Conservation (phyloP, 2,113 vertebrate species). For the Calypte anna region DNA sequence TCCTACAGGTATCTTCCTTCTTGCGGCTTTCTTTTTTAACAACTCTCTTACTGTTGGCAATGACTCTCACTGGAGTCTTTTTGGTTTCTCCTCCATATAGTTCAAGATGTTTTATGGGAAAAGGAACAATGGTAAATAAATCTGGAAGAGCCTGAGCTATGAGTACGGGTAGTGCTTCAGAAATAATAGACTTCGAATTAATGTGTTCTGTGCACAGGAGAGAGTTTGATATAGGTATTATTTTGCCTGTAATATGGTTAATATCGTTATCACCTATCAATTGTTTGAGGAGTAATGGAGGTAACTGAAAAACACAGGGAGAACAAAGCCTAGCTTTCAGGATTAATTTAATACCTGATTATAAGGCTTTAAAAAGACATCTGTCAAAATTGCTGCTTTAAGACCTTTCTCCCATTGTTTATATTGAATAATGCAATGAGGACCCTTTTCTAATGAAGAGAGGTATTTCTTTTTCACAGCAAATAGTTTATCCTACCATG, state of each 20-base stretch:
- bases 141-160: neutral
- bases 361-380: neutral
- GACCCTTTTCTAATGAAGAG: neutral
- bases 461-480: neutral
- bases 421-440: neutral
- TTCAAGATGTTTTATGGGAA: constrained; percentile 2
- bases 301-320: neutral
- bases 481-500: neutral
- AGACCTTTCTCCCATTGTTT: neutral
- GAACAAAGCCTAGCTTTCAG: neutral
- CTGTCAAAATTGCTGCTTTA: neutral
- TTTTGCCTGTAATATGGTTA: neutral
- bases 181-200: neutral
- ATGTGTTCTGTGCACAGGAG: neutral
- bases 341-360: neutral
- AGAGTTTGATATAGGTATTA: neutral
- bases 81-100: neutral
- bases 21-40: neutral
- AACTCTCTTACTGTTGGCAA: neutral
- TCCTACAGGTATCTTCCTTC: neutral
- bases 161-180: neutral
- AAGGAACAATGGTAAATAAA: neutral
- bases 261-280: neutral
- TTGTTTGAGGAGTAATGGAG: neutral
- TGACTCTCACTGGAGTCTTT: constrained; percentile 17